Percentiles rank a stretch among this genome's conserved stretches.
Evolutionary conservation across 92 coral and sea anemone genomes (phyloP).

Genomic region (Zoanthus sociatus): DNA sequence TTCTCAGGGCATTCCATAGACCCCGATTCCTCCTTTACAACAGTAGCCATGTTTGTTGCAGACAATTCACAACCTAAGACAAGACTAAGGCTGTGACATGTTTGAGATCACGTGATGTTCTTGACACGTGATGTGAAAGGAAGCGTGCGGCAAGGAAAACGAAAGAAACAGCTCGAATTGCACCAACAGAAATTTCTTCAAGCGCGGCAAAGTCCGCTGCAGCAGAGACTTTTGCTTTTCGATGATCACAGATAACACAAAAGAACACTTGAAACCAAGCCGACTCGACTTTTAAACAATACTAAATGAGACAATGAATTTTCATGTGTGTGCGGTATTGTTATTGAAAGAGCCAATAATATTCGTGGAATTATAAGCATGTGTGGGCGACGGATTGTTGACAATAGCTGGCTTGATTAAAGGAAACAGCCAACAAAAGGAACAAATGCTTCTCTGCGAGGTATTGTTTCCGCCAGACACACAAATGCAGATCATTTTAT

Average conservation of each 20-base stretch:
- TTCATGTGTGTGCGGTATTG: conserved; percentile 75
- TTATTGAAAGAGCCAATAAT: conserved; percentile 80
- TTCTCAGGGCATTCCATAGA: conserved; percentile 83
- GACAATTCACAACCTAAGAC: conserved; percentile 54
- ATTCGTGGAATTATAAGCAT: conserved; percentile 91
- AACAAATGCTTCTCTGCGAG: conserved; percentile 50
- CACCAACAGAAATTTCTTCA: conserved; percentile 1
- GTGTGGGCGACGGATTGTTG: conserved; percentile 51
- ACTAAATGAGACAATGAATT: conserved; percentile 77
- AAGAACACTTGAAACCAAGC: conserved; percentile 57
- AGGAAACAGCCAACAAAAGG: conserved; percentile 91
- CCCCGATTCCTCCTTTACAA: conserved; percentile 76
- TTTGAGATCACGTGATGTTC: conserved; percentile 71
- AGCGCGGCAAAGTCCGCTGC: conserved; percentile 15
- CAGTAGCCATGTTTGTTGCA: conserved; percentile 89
- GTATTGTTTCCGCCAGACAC: conserved; percentile 66
- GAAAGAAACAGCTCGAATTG: conserved; percentile 21
- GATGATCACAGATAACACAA: conserved; percentile 67
- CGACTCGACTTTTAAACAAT: conserved; percentile 73
- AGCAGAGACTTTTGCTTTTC: conserved; percentile 21
- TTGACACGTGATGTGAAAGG: conserved; percentile 84
- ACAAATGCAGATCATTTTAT: conserved; percentile 82
- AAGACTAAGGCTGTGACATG: conserved; percentile 84
- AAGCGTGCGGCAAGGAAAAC: conserved; percentile 47
- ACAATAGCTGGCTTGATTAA: conserved; percentile 62